Conservation (phyloP, 1,140 invertebrate species). For the Drosophila simulans region DNA sequence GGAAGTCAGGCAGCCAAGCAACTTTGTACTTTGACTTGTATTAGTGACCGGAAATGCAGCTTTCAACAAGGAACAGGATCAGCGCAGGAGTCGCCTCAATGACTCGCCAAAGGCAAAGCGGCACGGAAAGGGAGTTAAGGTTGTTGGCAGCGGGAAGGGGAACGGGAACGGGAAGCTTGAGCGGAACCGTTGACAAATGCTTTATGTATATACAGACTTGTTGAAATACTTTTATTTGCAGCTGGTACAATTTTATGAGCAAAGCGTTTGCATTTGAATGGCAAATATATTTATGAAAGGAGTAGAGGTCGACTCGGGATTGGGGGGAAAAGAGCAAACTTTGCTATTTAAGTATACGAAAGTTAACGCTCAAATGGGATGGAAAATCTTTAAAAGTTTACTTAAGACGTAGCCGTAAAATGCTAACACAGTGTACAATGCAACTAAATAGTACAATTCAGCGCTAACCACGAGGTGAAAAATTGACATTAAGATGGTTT, state of each 20-base stretch:
- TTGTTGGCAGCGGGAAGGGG: neutral
- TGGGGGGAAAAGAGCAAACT: constrained; percentile 48
- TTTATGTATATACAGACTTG: constrained; percentile 56
- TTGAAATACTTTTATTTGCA: constrained; percentile 72
- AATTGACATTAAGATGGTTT: neutral
- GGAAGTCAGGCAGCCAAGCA: constrained; percentile 55
- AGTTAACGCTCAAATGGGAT: constrained; percentile 11
- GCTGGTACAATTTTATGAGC: constrained; percentile 59
- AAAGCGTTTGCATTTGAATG: constrained; percentile 72
- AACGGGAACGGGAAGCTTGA: constrained; percentile 3
- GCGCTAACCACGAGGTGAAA: neutral
- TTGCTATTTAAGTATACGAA: constrained; percentile 54
- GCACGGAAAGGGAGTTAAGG: neutral
- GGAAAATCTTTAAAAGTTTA: constrained; percentile 20
- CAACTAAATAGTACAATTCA: neutral
- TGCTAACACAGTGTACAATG: too few relatives aligned
- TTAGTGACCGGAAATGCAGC: constrained; percentile 81
- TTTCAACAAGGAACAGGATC: constrained; percentile 60
- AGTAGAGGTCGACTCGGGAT: constrained; percentile 18
- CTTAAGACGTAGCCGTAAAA: neutral
- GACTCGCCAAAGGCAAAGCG: constrained; percentile 63
- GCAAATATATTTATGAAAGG: constrained; percentile 63
- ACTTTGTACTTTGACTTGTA: constrained; percentile 82
- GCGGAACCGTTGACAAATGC: constrained; percentile 68
- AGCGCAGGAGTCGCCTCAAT: constrained; percentile 64